Conservation (phyloP, 2,113 vertebrate genomes). For the zebrafish (Danio rerio) region GRCz12tu NC_133189.1:36684001-36684500, state of each 20-base stretch:
- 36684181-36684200: not conserved
- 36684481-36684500: slow-evolving; percentile 42
- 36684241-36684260: not conserved
- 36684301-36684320: not conserved
- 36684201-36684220: not conserved
- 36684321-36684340: slow-evolving; percentile 16
- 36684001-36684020: slow-evolving; percentile 19
- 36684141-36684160: slow-evolving; percentile 20
- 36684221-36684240: slow-evolving; percentile 15
- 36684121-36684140: slow-evolving; percentile 5
- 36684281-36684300: slow-evolving; percentile 25
- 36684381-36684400: not conserved
- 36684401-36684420: slow-evolving; percentile 35
- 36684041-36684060: slow-evolving; percentile 1
- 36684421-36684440: slow-evolving; percentile 19
- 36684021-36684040: slow-evolving; percentile 40
- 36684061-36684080: not conserved
- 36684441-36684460: slow-evolving; percentile 32
- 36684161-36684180: not conserved
- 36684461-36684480: slow-evolving; percentile 51
- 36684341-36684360: slow-evolving; percentile 22
- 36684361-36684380: not conserved
- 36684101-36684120: slow-evolving; percentile 25
- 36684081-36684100: not conserved
- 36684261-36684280: slow-evolving; percentile 18